These are phyloP conservation scores for Tetragnatha versicolor DNA, from an alignment of 1,140 invertebrate species.

Conservation along the genomic window DNA sequence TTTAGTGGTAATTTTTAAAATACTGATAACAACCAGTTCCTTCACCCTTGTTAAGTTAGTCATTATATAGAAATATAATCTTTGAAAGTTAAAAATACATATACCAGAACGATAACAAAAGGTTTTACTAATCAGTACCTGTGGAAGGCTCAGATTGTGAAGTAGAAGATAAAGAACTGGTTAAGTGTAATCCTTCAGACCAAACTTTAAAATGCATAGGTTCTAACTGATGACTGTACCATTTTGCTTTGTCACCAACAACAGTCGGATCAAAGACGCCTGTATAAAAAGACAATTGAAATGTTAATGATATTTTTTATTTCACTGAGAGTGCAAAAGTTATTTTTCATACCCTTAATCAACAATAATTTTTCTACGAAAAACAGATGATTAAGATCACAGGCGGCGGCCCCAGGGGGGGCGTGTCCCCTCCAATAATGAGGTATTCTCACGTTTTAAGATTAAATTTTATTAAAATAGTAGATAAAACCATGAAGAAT, in stretches of 20 bases:
- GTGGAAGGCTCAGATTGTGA: constrained; percentile 83
- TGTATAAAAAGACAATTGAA: neutral
- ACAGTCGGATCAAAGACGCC: constrained; percentile 89
- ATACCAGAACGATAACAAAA: no score
- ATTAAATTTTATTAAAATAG: no score
- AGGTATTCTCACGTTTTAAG: no score
- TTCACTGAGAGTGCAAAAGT: neutral
- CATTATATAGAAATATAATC: no score
- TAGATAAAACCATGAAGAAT: no score
- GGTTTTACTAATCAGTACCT: constrained; percentile 60
- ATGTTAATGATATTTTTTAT: neutral
- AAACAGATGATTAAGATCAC: no score
- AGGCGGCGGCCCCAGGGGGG: no score
- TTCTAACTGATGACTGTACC: constrained; percentile 85
- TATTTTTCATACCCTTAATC: neutral
- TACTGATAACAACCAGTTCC: no score
- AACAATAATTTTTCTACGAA: neutral
- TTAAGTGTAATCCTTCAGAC: constrained; percentile 83
- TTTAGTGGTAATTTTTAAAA: no score
- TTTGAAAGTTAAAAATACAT: no score
- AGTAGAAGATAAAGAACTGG: constrained; percentile 76
- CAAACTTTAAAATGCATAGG: constrained; percentile 91
- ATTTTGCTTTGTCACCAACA: constrained; percentile 92
- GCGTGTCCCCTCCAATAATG: no score
- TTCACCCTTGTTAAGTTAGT: no score